Percentiles rank a stretch among this genome's conserved stretches.
Conservation (phyloP, 2,797 vertebrate species). For the Ceyx erithaca region DNA sequence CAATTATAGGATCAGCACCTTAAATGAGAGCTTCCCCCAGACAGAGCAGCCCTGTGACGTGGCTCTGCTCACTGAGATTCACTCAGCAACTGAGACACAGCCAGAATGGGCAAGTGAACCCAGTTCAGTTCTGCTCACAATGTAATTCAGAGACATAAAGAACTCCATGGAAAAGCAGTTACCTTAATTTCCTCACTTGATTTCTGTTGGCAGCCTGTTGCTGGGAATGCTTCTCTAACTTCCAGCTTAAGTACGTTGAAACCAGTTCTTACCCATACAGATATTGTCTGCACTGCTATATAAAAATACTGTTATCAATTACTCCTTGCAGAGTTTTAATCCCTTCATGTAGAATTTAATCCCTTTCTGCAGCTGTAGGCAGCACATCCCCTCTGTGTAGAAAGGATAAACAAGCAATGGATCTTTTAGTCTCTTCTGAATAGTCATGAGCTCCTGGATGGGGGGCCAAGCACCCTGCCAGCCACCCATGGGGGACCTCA, state of each 20-base stretch:
- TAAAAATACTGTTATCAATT: background rate
- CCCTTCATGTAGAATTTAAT: background rate
- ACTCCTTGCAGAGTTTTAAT: background rate
- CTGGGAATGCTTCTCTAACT: background rate
- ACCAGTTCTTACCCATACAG: background rate
- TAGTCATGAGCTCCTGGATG: background rate
- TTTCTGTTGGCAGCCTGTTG: background rate
- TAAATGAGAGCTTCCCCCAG: background rate
- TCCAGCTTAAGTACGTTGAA: background rate
- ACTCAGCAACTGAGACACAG: background rate
- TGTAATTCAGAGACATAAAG: background rate
- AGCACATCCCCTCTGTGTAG: background rate
- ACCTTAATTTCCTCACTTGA: background rate
- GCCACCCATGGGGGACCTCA: accelerated
- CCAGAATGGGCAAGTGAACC: background rate
- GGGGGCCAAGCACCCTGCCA: background rate
- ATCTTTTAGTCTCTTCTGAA: background rate
- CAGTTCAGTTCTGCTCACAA: background rate
- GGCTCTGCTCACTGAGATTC: background rate
- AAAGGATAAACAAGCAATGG: background rate
- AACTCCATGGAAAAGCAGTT: background rate
- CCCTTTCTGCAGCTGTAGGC: background rate
- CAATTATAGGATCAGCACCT: background rate
- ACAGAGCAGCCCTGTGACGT: accelerated
- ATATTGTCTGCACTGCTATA: background rate